Evolutionary conservation across 2,113 vertebrate genomes (phyloP), one percentile per base, ranked within the genome.

Genomic region (Ranitomeya imitator): DNA sequence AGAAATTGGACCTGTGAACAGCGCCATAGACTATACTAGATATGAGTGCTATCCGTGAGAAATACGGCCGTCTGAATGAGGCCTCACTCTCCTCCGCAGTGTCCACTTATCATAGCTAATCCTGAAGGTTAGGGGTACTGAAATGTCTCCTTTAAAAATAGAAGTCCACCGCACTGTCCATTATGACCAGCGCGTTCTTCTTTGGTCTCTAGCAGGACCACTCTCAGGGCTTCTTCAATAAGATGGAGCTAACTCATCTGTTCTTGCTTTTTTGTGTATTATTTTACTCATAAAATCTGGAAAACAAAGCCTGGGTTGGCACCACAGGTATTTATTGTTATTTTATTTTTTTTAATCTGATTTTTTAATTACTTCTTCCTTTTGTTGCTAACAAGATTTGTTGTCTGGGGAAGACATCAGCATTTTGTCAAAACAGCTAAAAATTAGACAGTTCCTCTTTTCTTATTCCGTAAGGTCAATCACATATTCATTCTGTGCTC

Each of bases 331-430:
- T 63, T 86, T 79, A 86, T 79, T 67, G 60, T 60, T 52, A 52
- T 86, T 79, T 79, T 31, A 31, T 31, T 31, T 31, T 31, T 86
- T 86, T 79, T 60, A 54, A 78, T 65, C 37, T 65, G 45, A 55
- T 86, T 45, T 63, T 86, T 86, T 86, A 78, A 86, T 78, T 86
- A 78, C 55, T 78, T 79, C n/a, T 76, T 52, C 54, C 54, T 54
- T n/a, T 86, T 45, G 37, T 86, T 63, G 8, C 5, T 37, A 54
- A 69, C 81, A 69, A 83, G 81, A 83, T 83, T 83, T 86, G 79
- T 60, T 78, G 74, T 86, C 85, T 52, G 23, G 59, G 74, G 59
- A 57, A 86, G 31, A 23, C 85, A 54, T 54, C 74, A 54, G 85
- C 31, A 67, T 86, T 18, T 78, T 54, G 21, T 86, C 73, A 78